Conservation (phyloP, 2,797 vertebrate species). For the Pagetopsis macropterus region DNA sequence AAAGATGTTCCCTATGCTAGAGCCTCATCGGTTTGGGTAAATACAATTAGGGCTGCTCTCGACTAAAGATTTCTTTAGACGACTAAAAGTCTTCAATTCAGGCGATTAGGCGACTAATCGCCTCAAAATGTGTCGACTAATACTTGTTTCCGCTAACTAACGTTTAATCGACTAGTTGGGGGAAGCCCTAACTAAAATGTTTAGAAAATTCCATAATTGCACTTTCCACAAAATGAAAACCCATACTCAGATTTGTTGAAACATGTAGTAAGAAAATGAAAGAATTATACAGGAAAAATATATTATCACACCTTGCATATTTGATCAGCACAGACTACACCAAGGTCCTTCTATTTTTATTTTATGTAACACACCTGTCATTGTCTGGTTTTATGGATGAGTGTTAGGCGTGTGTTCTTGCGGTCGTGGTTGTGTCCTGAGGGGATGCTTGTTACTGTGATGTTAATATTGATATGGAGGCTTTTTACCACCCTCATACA, state of each 20-base stretch:
- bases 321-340: not conserved
- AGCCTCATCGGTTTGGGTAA: not conserved
- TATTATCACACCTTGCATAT: slow-evolving; percentile 18
- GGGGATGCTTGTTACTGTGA: slow-evolving; percentile 27
- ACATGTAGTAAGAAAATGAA: not conserved
- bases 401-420: slow-evolving; percentile 25
- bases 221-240: not conserved
- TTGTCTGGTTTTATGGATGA: slow-evolving; percentile 19
- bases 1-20: not conserved
- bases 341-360: not conserved
- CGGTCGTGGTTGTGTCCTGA: slow-evolving; percentile 14
- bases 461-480: slow-evolving; percentile 39
- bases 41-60: not conserved
- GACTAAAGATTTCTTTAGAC: no score
- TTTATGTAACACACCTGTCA: not conserved
- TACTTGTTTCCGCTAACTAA: no score
- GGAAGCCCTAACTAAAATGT: no score
- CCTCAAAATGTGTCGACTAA: no score
- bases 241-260: not conserved
- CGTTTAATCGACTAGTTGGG: no score
- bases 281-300: not conserved
- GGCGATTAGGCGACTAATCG: no score
- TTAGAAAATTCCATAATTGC: not conserved
- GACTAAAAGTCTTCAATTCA: no score
- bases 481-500: slow-evolving; percentile 26